phyloP scores from a whole-genome alignment of 2,113 vertebrate species.

The Tamias sibiricus region DNA sequence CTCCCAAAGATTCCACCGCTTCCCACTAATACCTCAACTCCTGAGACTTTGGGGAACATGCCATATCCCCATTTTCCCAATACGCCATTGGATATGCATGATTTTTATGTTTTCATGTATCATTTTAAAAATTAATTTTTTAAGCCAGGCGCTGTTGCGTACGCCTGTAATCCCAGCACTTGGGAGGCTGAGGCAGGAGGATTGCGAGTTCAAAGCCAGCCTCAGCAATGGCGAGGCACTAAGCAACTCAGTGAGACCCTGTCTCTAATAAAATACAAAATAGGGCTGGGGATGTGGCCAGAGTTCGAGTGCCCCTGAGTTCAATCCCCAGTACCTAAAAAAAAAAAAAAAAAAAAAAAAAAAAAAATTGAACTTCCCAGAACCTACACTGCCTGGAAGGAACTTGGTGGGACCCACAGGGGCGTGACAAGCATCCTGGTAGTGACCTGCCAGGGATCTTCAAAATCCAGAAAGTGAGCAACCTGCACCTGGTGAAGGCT shows the following conservation, averaged over 20 bases:
- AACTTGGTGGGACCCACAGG: conserved; percentile 39
- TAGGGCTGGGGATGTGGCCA: too few species aligned
- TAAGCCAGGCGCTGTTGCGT: too few species aligned
- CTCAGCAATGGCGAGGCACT: too few species aligned
- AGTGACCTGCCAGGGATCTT: conserved; percentile 49
- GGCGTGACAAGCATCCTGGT: neutral
- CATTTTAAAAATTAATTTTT: conserved; percentile 14
- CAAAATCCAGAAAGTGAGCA: conserved; percentile 62
- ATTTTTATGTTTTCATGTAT: neutral
- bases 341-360: neutral
- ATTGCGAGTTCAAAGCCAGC: neutral
- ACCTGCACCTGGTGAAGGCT: conserved; percentile 74
- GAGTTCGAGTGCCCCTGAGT: too few species aligned
- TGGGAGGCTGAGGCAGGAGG: too few species aligned
- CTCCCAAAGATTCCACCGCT: neutral
- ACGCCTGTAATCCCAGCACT: too few species aligned
- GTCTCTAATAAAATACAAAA: too few species aligned
- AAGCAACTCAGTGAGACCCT: too few species aligned
- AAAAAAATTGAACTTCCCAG: neutral
- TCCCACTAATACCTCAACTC: neutral
- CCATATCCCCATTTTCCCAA: too few species aligned
- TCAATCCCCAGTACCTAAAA: too few species aligned
- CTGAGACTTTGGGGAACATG: neutral
- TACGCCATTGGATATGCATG: neutral
- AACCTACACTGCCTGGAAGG: neutral